Evolutionary conservation across 2,113 vertebrate species (phyloP), one percentile per base, ranked within the genome.

Genomic region (Naja naja): DNA sequence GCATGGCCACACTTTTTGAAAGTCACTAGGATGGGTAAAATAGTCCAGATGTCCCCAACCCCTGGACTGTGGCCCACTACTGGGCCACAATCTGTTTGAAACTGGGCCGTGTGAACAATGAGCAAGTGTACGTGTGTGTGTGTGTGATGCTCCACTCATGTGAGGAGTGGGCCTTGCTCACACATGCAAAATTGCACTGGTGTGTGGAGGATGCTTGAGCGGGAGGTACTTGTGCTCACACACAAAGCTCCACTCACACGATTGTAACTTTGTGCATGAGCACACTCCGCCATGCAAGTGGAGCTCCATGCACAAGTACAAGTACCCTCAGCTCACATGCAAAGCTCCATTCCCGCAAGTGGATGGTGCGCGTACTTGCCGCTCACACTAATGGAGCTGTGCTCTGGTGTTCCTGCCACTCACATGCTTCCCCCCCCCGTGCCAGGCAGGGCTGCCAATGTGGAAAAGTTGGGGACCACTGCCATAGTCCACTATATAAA

Each of bases 121-220:
- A 5, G 5, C 14, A 16, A n/a, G 30, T 1, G 2, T 14, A 12
- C 5, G 0, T 5, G 0, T n/a, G 11, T 69, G 0, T 5, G 0
- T n/a, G 11, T 69, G 30, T n/a, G 2, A 69, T 34, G 2, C 14
- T 69, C 2, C n/a, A 69, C 30, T 69, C 30, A 16, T 5, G 5
- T 69, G 14, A 69, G 25, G 23, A 60, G 9, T 9, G 2, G 23
- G 8, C 22, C 23, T 58, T 58, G 23, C 23, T 27, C 23, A 27
- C 23, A 58, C 8, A 27, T 58, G 8, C 3, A 1, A 27, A 58
- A 58, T 7, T 58, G 56, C 8, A 25, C 23, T 27, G 56, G 8
- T 60, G 25, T 56, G 9, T 3, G 1, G 30, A 69, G 12, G 30
- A 69, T 0, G 12, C 30, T 34, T 69, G 1, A n/a, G n/a, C 12